Evolutionary conservation across 2,797 vertebrate species (phyloP).

Genomic region (Ispidina picta): DNA sequence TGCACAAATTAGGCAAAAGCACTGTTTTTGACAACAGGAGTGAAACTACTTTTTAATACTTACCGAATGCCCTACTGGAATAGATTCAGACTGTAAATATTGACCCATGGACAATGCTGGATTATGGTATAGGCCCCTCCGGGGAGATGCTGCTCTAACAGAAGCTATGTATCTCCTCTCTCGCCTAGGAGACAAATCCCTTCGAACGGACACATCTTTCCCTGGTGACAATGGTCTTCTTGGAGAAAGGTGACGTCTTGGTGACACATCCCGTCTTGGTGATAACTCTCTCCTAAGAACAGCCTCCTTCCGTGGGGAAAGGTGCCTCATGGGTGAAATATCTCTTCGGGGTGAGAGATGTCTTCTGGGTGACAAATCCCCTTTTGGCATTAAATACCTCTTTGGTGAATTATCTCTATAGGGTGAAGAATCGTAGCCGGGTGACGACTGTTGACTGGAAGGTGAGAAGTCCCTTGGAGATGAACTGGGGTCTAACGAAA

Average conservation of each 20-base stretch:
- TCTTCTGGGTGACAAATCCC: slow-evolving; percentile 83
- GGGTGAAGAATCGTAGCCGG: slow-evolving; percentile 88
- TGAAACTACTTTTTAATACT: slow-evolving; percentile 63
- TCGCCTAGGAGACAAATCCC: slow-evolving; percentile 87
- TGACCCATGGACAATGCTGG: slow-evolving; percentile 83
- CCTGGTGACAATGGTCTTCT: slow-evolving; percentile 90
- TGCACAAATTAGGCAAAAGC: neutral
- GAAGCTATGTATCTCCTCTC: slow-evolving; percentile 89
- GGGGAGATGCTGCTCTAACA: slow-evolving; percentile 90
- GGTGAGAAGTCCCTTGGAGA: slow-evolving; percentile 89
- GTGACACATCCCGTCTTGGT: slow-evolving; percentile 87
- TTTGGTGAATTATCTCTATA: slow-evolving; percentile 89
- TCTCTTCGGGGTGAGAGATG: slow-evolving; percentile 90
- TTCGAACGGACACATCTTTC: slow-evolving; percentile 83
- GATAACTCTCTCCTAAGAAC: slow-evolving; percentile 91
- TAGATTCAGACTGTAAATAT: slow-evolving; percentile 85
- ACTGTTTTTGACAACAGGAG: neutral
- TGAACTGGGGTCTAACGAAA: slow-evolving; percentile 83
- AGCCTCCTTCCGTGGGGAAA: slow-evolving; percentile 88
- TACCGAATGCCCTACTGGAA: slow-evolving; percentile 81
- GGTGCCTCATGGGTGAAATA: slow-evolving; percentile 89
- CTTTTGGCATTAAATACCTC: slow-evolving; percentile 87
- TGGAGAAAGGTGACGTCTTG: slow-evolving; percentile 89
- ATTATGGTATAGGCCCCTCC: slow-evolving; percentile 89
- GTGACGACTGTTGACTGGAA: slow-evolving; percentile 88